Percentiles rank a stretch among this genome's conserved stretches.
phyloP scores from a whole-genome alignment of 2,797 vertebrate species.

The Pogoniulus pusillus region DNA sequence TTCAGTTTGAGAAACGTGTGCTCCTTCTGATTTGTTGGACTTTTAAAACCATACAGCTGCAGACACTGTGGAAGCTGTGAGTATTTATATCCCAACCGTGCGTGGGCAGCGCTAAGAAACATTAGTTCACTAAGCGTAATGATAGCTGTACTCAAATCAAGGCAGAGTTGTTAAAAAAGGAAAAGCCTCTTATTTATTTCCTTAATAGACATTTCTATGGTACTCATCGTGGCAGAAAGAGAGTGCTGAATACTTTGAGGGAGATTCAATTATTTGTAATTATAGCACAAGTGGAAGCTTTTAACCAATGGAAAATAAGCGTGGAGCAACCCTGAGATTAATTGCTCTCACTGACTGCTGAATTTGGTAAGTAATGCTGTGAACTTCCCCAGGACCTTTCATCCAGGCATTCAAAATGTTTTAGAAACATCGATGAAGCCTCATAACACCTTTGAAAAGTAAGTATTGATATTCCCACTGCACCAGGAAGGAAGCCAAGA shows the following conservation, averaged over 20 bases:
- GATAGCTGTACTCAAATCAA: constrained; percentile 61
- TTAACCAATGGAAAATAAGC: constrained; percentile 29
- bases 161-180: constrained; percentile 32
- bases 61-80: constrained; percentile 55
- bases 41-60: constrained; percentile 60
- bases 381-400: constrained; percentile 15
- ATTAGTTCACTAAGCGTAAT: constrained; percentile 66
- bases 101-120: constrained; percentile 60
- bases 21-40: constrained; percentile 16
- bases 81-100: constrained; percentile 66
- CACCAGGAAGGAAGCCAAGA: neutral
- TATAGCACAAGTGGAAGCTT: constrained; percentile 59
- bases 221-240: constrained; percentile 57
- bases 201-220: constrained; percentile 66
- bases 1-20: constrained; percentile 47
- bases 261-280: constrained; percentile 70
- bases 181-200: constrained; percentile 66
- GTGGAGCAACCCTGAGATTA: constrained; percentile 25
- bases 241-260: constrained; percentile 51
- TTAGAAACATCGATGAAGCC: neutral
- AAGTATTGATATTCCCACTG: neutral
- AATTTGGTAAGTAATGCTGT: neutral
- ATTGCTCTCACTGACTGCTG: neutral
- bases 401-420: constrained; percentile 18
- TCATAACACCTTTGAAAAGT: constrained; percentile 23